Conservation (phyloP, 2,888 invertebrate genomes). For the Macrophya alboannulata region DNA sequence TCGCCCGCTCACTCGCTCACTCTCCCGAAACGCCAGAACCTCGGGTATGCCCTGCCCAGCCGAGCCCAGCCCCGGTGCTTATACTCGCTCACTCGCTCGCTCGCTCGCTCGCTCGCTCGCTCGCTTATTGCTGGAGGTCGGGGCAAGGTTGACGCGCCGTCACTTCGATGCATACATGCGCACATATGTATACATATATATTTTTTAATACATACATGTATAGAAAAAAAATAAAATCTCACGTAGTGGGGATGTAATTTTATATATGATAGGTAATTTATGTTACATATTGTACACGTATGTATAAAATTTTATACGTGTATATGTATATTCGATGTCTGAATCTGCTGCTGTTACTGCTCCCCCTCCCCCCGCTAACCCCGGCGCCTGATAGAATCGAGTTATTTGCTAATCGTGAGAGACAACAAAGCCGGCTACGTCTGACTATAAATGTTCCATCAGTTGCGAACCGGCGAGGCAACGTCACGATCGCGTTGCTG, state of each 20-base stretch:
- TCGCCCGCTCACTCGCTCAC: neutral
- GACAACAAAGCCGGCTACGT: too few relatives aligned
- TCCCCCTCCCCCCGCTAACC: too few relatives aligned
- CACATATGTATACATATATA: neutral
- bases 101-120: neutral
- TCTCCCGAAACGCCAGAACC: conserved; percentile 4
- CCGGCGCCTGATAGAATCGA: too few relatives aligned
- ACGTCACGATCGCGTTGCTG: neutral
- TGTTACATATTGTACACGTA: too few relatives aligned
- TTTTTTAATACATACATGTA: neutral
- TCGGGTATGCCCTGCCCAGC: neutral
- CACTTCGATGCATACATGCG: conserved; percentile 7
- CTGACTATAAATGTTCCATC: too few relatives aligned
- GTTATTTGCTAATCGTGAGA: too few relatives aligned
- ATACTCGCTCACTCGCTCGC: neutral
- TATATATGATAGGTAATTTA: too few relatives aligned
- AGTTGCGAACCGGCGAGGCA: too few relatives aligned
- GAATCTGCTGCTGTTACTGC: too few relatives aligned
- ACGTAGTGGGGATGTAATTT: too few relatives aligned
- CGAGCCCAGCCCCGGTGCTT: neutral
- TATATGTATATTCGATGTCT: neutral
- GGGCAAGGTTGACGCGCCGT: conserved; percentile 50
- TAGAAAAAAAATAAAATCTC: neutral
- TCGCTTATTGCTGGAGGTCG: conserved; percentile 37
- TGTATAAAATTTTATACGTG: too few relatives aligned